A percentile compares a stretch with the other conserved stretches of the same genome.
Evolutionary conservation across 37 sponge, comb jelly and placozoan species (phyloP).

Genomic region (Cladorhizidae sp.): DNA sequence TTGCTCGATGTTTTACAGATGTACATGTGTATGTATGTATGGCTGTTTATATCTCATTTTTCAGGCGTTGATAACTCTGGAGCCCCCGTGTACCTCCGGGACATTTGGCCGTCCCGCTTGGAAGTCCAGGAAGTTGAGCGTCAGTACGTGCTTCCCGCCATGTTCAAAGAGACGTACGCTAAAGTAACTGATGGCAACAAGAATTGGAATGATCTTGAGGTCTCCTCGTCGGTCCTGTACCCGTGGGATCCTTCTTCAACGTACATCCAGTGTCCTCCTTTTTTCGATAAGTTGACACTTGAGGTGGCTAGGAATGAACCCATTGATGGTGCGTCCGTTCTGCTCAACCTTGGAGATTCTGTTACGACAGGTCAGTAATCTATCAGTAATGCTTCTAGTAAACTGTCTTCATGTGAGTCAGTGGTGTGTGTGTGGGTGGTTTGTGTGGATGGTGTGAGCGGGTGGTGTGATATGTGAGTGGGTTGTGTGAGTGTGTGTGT

Average conservation of each 20-base stretch:
- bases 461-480: too few relatives aligned
- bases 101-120: constrained; percentile 90
- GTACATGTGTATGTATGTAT: too few relatives aligned
- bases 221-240: constrained; percentile 79
- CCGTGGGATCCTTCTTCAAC: constrained; percentile 86
- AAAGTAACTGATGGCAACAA: constrained; percentile 68
- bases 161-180: constrained; percentile 78
- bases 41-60: background rate
- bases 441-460: too few relatives aligned
- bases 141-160: constrained; percentile 83
- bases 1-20: too few relatives aligned
- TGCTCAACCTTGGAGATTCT: constrained; percentile 89
- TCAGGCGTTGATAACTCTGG: constrained; percentile 66
- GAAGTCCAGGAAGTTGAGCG: constrained; percentile 85
- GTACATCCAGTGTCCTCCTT: constrained; percentile 92
- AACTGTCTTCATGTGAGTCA: too few relatives aligned
- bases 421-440: too few relatives aligned
- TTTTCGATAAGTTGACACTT: constrained; percentile 76
- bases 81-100: constrained; percentile 76
- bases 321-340: constrained; percentile 60
- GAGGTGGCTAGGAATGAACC: constrained; percentile 38
- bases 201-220: constrained; percentile 78
- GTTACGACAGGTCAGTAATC: constrained; percentile 84
- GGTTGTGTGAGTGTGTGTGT: too few relatives aligned
- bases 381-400: too few relatives aligned